Percentiles rank a stretch among this genome's conserved stretches.
These are phyloP conservation scores for Noctua pronuba DNA, from an alignment of 2,888 invertebrate genomes.

Conservation along the genomic window DNA sequence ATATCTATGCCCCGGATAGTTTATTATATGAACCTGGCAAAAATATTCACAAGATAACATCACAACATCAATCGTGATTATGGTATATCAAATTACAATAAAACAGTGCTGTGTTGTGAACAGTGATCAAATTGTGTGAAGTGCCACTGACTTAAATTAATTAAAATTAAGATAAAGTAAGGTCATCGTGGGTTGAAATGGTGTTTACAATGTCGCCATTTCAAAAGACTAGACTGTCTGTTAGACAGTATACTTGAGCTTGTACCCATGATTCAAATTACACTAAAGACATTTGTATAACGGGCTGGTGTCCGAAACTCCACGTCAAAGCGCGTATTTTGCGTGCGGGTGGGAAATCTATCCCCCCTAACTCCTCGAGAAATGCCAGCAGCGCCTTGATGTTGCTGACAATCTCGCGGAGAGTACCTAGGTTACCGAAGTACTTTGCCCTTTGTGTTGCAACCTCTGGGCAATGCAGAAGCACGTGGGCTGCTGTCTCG, in stretches of 20 bases:
- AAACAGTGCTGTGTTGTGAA: background rate
- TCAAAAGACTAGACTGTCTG: too few relatives aligned
- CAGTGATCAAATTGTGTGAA: background rate
- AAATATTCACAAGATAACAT: background rate
- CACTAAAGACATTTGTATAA: background rate
- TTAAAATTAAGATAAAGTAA: background rate
- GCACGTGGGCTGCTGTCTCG: too few relatives aligned
- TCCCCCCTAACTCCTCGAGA: too few relatives aligned
- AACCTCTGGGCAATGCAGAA: too few relatives aligned
- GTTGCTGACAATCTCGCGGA: too few relatives aligned
- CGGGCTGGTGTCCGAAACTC: too few relatives aligned
- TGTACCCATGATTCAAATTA: background rate
- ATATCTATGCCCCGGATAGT: background rate
- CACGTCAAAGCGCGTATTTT: too few relatives aligned
- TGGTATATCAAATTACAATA: background rate
- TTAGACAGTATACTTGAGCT: background rate
- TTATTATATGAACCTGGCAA: background rate
- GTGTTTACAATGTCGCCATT: background rate
- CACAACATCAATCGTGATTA: background rate
- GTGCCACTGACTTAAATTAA: background rate
- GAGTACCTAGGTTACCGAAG: too few relatives aligned
- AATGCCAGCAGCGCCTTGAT: too few relatives aligned
- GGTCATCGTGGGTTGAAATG: background rate
- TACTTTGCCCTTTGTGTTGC: too few relatives aligned
- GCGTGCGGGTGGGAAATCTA: too few relatives aligned